Percentiles rank a stretch among this genome's conserved stretches.
phyloP scores from a whole-genome alignment of 2,113 vertebrate genomes.

The Dasyprocta punctata region DNA sequence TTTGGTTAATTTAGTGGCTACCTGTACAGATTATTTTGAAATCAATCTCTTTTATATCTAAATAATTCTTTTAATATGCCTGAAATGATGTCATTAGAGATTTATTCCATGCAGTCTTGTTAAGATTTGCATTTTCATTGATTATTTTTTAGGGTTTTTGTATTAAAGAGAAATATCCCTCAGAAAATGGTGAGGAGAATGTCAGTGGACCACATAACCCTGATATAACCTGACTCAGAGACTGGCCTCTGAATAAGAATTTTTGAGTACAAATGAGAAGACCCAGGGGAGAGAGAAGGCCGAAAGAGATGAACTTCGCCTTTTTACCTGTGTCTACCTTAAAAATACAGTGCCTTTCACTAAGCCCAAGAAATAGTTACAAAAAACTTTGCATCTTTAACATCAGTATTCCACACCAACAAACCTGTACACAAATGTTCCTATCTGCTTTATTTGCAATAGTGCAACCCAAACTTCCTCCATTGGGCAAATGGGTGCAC shows the following conservation, averaged over 20 bases:
- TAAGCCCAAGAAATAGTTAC: background rate
- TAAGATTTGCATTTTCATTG: background rate
- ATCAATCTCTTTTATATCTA: background rate
- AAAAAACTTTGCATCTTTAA: background rate
- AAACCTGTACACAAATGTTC: background rate
- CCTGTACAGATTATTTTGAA: background rate
- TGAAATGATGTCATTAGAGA: background rate
- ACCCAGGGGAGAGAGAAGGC: background rate
- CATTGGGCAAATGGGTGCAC: background rate
- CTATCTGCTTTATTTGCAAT: constrained; percentile 7
- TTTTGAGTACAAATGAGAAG: background rate
- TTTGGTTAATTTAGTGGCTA: background rate
- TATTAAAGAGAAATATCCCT: background rate
- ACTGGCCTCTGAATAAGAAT: background rate
- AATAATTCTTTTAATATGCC: background rate
- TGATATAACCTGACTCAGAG: background rate
- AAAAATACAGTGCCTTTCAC: background rate
- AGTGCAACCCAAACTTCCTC: background rate
- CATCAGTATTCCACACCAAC: background rate
- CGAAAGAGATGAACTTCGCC: background rate
- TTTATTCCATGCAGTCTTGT: background rate
- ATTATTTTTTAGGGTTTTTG: background rate
- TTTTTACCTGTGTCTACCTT: background rate
- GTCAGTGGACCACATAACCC: background rate
- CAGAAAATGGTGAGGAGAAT: background rate